A percentile compares a stretch with the other conserved stretches of the same genome.
These are phyloP conservation scores for Macrobrachium rosenbergii DNA, from an alignment of 1,140 invertebrate genomes.

Conservation along the genomic window DNA sequence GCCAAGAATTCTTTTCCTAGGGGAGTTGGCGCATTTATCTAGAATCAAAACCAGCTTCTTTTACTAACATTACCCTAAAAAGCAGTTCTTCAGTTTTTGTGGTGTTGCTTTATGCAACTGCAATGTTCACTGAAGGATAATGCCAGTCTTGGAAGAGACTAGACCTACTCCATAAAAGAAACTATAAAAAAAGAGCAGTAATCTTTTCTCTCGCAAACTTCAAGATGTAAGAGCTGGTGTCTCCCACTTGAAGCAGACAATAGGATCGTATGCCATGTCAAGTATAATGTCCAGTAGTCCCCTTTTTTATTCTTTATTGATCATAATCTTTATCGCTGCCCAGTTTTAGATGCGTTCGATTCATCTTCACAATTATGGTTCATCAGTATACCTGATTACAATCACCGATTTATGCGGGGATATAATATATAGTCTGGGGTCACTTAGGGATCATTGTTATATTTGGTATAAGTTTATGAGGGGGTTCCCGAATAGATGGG, in stretches of 20 bases:
- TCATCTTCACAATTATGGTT: conserved; percentile 39
- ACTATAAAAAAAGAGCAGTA: not conserved
- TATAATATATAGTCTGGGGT: conserved; percentile 13
- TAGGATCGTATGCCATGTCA: conserved; percentile 48
- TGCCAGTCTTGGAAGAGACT: too few species aligned
- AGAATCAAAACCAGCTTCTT: too few species aligned
- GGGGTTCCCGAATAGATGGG: too few species aligned
- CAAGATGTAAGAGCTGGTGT: conserved; percentile 50
- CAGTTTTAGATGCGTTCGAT: conserved; percentile 46
- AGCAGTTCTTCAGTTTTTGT: too few species aligned
- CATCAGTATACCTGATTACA: conserved; percentile 13
- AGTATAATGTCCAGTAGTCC: conserved; percentile 53
- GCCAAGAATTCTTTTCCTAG: too few species aligned
- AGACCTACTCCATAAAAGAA: too few species aligned
- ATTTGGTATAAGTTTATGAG: conserved; percentile 20
- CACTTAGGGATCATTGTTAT: conserved; percentile 20
- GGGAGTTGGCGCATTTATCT: too few species aligned
- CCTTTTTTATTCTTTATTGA: conserved; percentile 54
- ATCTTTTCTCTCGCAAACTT: not conserved
- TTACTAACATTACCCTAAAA: too few species aligned
- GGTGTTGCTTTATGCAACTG: too few species aligned
- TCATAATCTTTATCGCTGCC: conserved; percentile 54
- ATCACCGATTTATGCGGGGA: not conserved
- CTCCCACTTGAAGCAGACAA: conserved; percentile 52
- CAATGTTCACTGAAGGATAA: too few species aligned